Evolutionary conservation across 2,113 vertebrate species (phyloP).

Genomic region (Notothenia rossii): DNA sequence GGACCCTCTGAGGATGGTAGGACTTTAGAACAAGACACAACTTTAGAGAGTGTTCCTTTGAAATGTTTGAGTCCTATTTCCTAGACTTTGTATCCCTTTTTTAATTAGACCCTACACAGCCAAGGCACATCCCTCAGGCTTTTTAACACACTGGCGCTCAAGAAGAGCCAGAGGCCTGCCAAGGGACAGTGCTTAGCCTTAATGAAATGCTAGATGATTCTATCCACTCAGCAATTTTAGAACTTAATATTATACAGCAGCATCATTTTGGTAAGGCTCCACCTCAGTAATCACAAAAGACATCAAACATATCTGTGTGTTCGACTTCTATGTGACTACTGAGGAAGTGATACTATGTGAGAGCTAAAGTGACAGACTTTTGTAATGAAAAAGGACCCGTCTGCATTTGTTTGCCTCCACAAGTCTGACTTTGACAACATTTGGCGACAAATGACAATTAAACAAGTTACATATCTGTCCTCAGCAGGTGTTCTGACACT

Average conservation of each 20-base stretch:
- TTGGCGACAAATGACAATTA: neutral
- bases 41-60: constrained; percentile 10
- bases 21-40: constrained; percentile 16
- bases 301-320: neutral
- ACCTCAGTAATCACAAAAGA: constrained; percentile 17
- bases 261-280: constrained; percentile 58
- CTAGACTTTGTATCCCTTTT: constrained; percentile 38
- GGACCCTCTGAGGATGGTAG: constrained; percentile 93
- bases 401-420: neutral
- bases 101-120: constrained; percentile 33
- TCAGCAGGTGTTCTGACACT: neutral
- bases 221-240: constrained; percentile 74
- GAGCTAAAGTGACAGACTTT: constrained; percentile 4
- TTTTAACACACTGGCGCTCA: constrained; percentile 57
- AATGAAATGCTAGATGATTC: constrained; percentile 73
- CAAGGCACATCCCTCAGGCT: constrained; percentile 60
- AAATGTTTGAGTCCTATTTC: constrained; percentile 8
- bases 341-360: constrained; percentile 2
- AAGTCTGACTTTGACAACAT: neutral
- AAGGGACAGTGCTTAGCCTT: constrained; percentile 72
- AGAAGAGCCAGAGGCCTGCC: constrained; percentile 63
- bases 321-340: neutral
- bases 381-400: neutral
- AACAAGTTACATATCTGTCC: neutral
- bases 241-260: constrained; percentile 67